phyloP scores from a whole-genome alignment of 2,888 invertebrate genomes.

The Lycaena phlaeas region DNA sequence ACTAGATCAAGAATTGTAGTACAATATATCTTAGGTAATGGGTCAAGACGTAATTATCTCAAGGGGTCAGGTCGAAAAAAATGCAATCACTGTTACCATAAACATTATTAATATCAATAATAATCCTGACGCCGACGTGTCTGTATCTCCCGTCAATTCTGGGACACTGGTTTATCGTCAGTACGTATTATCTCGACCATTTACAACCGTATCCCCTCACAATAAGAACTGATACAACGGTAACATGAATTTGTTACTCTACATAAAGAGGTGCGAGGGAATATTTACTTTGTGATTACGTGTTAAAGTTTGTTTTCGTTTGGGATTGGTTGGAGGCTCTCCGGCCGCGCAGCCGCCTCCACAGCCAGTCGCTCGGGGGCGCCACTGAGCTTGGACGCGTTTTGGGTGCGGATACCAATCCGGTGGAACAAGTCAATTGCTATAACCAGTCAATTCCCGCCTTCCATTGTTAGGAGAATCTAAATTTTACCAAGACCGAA shows the following conservation, averaged over 20 bases:
- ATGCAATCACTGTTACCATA: too few relatives aligned
- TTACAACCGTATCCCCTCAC: conserved; percentile 18
- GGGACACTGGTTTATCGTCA: conserved; percentile 34
- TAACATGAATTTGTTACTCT: conserved; percentile 16
- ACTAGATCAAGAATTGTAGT: too few relatives aligned
- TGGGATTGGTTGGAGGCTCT: conserved; percentile 26
- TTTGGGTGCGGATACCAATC: conserved; percentile 21
- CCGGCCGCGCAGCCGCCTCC: conserved; percentile 50
- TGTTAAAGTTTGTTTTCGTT: conserved; percentile 24
- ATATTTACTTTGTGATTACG: conserved; percentile 22
- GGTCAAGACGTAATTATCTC: too few relatives aligned
- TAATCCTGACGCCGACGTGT: conserved; percentile 48
- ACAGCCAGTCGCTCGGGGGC: conserved; percentile 52
- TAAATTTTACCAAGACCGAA: too few relatives aligned
- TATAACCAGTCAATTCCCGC: conserved; percentile 27
- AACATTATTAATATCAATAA: too few relatives aligned
- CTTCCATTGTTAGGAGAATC: conserved; percentile 21
- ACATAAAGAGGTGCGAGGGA: conserved; percentile 18
- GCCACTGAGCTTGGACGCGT: conserved; percentile 49
- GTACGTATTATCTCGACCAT: conserved; percentile 3
- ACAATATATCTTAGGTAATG: too few relatives aligned
- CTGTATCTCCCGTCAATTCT: conserved; percentile 47
- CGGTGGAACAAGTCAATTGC: conserved; percentile 35
- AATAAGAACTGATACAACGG: conserved; percentile 13
- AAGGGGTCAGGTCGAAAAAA: too few relatives aligned